Evolutionary conservation across 2,888 invertebrate species (phyloP), one percentile per base, ranked within the genome.

Genomic region (Notodonta ziczac): DNA sequence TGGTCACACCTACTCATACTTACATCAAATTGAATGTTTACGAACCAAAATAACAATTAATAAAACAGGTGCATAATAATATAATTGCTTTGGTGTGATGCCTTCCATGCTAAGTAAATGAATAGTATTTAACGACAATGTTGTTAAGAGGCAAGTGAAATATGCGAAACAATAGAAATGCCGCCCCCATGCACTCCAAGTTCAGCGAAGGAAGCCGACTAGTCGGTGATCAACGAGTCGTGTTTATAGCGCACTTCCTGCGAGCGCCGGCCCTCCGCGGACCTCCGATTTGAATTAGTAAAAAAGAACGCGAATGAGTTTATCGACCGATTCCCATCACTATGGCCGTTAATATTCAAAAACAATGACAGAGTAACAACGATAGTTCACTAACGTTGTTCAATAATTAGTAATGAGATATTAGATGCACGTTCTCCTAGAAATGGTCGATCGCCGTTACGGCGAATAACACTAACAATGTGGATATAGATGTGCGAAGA

Each of bases 161-260:
- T 74, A 78, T 69, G 74, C 63, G 82, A 87, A 84, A 84, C 86
- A 83, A 87, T 87, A 88, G 83, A 88, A 86, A 81, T 87, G 86
- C 83, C 83, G 79, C 78, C 81, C 78, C 76, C 76, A 74, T 77
- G 71, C 77, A 71, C 66, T 63, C 72, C 60, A 70, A 72, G 69
- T 67, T 72, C 67, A 75, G 72, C 78, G 81, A 76, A 83, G 80
- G 84, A 86, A 86, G 85, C 84, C 83, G 77, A 77, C 81, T 80
- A 77, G 78, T 81, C 76, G 77, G 78, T 83, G 84, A 85, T 85
- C 85, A 86, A 87, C 83, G 83, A 81, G 77, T 73, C 77, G 75
- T 81, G 68, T 62, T 84, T 86, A 86, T 82, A 81, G 85, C 84
- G 78, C 71, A 89, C 88, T 89, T 90, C 90, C 91, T 89, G 87